These are phyloP conservation scores for Melanaphis sacchari DNA, from an alignment of 1,140 invertebrate species.

Conservation along the genomic window DNA sequence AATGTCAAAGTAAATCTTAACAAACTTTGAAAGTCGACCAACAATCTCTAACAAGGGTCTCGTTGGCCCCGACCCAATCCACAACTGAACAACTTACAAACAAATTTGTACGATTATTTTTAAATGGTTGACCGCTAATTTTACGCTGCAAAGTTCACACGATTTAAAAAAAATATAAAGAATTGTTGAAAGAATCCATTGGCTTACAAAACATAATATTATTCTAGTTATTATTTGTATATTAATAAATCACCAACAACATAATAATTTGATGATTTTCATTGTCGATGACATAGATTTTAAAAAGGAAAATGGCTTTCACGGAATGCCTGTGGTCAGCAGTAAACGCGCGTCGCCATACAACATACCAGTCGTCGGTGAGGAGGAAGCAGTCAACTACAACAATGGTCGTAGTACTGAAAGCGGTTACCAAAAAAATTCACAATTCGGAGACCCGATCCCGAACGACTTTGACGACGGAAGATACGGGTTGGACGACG, in stretches of 20 bases:
- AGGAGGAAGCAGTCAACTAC: background rate
- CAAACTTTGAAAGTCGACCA: background rate
- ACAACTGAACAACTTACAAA: background rate
- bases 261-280: background rate
- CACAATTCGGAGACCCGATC: no score
- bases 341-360: background rate
- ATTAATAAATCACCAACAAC: background rate
- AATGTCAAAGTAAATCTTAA: background rate
- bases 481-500: background rate
- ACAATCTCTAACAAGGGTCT: background rate
- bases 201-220: no score
- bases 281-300: constrained; percentile 5
- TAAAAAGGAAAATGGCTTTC: constrained; percentile 32
- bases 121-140: background rate
- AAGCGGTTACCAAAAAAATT: background rate
- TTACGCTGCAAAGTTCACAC: background rate
- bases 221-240: background rate
- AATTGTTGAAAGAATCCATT: no score
- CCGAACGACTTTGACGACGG: background rate
- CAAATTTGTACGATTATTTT: background rate
- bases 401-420: background rate
- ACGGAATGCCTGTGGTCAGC: background rate
- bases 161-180: no score
- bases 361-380: constrained; percentile 20
- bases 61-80: no score